A percentile compares a stretch with the other conserved stretches of the same genome.
Conservation (phyloP, 2,888 invertebrate species). For the Acronicta leporina region DNA sequence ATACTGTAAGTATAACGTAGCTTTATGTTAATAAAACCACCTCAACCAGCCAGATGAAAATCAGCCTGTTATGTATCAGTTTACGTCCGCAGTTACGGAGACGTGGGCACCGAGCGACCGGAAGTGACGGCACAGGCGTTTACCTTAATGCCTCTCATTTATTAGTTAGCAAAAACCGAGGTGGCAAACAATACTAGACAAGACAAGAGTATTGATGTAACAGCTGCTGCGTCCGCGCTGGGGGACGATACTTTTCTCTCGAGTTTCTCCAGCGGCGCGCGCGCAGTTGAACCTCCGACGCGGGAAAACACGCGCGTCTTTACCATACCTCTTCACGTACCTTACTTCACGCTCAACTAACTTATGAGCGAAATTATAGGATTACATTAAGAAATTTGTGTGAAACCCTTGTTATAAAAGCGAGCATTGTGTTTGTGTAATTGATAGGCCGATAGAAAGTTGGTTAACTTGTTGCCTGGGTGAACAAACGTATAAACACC, state of each 20-base stretch:
- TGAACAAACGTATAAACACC: slow-evolving; percentile 65
- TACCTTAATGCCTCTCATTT: slow-evolving; percentile 63
- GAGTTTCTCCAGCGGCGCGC: slow-evolving; percentile 80
- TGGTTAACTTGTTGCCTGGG: slow-evolving; percentile 62
- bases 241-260: slow-evolving; percentile 83
- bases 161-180: slow-evolving; percentile 65
- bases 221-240: slow-evolving; percentile 66
- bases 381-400: slow-evolving; percentile 61
- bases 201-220: slow-evolving; percentile 82
- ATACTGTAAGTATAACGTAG: neutral
- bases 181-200: slow-evolving; percentile 66
- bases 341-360: slow-evolving; percentile 49
- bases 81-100: slow-evolving; percentile 47
- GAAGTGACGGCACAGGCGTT: slow-evolving; percentile 65
- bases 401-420: slow-evolving; percentile 57
- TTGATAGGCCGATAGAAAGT: slow-evolving; percentile 71
- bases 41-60: slow-evolving; percentile 30
- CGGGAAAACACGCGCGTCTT: slow-evolving; percentile 73
- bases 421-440: slow-evolving; percentile 69
- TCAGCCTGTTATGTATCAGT: slow-evolving; percentile 38
- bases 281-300: slow-evolving; percentile 75
- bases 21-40: slow-evolving; percentile 27
- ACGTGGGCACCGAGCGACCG: slow-evolving; percentile 61
- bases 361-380: slow-evolving; percentile 54
- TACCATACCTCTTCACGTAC: slow-evolving; percentile 23